These are phyloP conservation scores for Heteromurus nitidus DNA, from an alignment of 2,888 invertebrate species.

Conservation along the genomic window DNA sequence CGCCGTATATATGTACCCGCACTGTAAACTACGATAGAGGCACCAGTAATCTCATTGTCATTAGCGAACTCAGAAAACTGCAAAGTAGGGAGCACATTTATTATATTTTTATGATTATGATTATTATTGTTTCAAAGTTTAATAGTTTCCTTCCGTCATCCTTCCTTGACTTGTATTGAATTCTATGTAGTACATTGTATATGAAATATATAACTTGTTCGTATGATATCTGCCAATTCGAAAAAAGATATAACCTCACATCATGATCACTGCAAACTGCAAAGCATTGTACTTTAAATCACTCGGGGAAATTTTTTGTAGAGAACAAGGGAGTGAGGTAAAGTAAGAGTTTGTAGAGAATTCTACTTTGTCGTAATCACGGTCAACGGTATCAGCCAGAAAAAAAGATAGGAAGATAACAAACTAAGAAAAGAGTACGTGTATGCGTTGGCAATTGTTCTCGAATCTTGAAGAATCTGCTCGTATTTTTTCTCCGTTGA, in stretches of 20 bases:
- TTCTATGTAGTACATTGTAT: no score
- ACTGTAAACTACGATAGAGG: background rate
- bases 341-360: no score
- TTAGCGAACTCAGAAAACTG: constrained; percentile 23
- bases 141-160: constrained; percentile 30
- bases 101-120: constrained; percentile 28
- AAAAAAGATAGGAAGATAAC: constrained; percentile 1
- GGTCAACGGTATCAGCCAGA: constrained; percentile 25
- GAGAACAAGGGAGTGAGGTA: background rate
- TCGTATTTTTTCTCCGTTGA: background rate
- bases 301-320: background rate
- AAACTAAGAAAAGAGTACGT: constrained; percentile 1
- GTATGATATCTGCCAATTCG: background rate
- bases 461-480: background rate
- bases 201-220: background rate
- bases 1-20: background rate
- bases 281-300: no score
- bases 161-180: constrained; percentile 1
- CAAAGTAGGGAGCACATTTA: constrained; percentile 24
- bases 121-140: constrained; percentile 45
- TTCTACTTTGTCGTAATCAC: constrained; percentile 31
- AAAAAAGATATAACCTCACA: no score
- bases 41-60: constrained; percentile 41
- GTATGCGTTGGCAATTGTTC: constrained; percentile 18
- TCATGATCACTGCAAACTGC: no score